Conservation (phyloP, 2,888 invertebrate species). For the Ichneumoninae sp. region DNA sequence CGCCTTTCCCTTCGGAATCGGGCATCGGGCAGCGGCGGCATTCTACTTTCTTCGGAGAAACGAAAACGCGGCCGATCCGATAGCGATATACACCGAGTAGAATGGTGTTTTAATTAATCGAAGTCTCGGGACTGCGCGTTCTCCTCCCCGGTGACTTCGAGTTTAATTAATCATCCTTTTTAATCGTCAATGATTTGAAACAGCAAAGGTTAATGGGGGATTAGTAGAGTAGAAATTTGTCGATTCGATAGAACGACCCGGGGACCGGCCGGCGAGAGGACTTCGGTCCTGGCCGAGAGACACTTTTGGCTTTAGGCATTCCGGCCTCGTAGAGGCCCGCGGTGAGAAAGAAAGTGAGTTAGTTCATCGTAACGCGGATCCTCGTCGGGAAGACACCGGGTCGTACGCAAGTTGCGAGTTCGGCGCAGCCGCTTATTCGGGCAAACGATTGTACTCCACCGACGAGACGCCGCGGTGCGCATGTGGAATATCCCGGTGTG, state of each 20-base stretch:
- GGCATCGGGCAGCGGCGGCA: conserved; percentile 20
- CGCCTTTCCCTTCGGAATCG: conserved; percentile 61
- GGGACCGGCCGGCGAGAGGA: background rate
- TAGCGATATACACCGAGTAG: conserved; percentile 1
- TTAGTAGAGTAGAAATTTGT: conserved; percentile 12
- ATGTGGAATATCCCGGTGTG: background rate
- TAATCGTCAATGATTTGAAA: conserved; percentile 1
- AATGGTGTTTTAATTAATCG: conserved; percentile 4
- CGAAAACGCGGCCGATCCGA: conserved; percentile 23
- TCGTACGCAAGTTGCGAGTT: conserved; percentile 7
- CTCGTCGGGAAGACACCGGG: conserved; percentile 7
- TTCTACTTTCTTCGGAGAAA: conserved; percentile 63
- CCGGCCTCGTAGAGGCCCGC: conserved; percentile 41
- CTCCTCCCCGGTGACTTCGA: background rate
- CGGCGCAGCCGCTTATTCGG: background rate
- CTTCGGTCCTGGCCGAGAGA: background rate
- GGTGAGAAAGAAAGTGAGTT: conserved; percentile 55
- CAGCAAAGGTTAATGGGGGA: conserved; percentile 20
- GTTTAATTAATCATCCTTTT: conserved; percentile 20
- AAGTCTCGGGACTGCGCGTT: background rate
- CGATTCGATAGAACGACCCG: conserved; percentile 11
- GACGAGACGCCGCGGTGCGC: background rate
- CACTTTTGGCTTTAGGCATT: conserved; percentile 58
- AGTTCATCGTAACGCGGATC: conserved; percentile 53
- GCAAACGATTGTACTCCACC: conserved; percentile 13